Evolutionary conservation across 37 sponge, comb jelly and placozoan species (phyloP), one percentile per base, ranked within the genome.

Genomic region (Mnemiopsis leidyi): DNA sequence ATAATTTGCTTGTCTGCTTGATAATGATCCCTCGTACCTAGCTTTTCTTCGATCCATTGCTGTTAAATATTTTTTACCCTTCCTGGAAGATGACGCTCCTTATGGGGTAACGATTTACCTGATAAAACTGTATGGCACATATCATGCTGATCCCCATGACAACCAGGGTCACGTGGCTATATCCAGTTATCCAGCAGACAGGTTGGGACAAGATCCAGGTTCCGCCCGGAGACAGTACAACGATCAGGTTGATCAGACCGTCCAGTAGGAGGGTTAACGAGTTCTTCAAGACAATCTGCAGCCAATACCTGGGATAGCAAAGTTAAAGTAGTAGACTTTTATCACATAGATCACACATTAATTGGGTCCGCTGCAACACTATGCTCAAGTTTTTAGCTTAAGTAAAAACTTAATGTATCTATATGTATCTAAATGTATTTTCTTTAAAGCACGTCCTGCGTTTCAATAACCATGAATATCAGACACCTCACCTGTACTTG

Each of bases 401-500:
- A n/a, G n/a, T n/a, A n/a, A n/a, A n/a, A n/a, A n/a, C n/a, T n/a
- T n/a, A n/a, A n/a, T n/a, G n/a, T n/a, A n/a, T n/a, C n/a, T n/a
- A n/a, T n/a, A n/a, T n/a, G n/a, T n/a, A n/a, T n/a, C n/a, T 48
- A 48, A 48, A 48, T 48, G 5, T 48, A 48, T 48, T 18, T 48
- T 48, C 5, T 48, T 48, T 48, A 48, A 48, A 48, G 13, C 61
- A 18, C 61, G n/a, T 5, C 13, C 61, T 48, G 9, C 13, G 13
- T 13, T 48, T 48, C 61, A 48, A 69, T 77, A n/a, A n/a, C n/a
- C n/a, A n/a, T n/a, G n/a, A n/a, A n/a, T n/a, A n/a, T n/a, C n/a
- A n/a, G n/a, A n/a, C n/a, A n/a, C n/a, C n/a, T n/a, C n/a, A 77
- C 79, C 79, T 77, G 79, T 34, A 77, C 32, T 77, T 77, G 16